Evolutionary conservation across 2,113 vertebrate genomes (phyloP), one percentile per base, ranked within the genome.

Genomic region (Etheostoma cragini): DNA sequence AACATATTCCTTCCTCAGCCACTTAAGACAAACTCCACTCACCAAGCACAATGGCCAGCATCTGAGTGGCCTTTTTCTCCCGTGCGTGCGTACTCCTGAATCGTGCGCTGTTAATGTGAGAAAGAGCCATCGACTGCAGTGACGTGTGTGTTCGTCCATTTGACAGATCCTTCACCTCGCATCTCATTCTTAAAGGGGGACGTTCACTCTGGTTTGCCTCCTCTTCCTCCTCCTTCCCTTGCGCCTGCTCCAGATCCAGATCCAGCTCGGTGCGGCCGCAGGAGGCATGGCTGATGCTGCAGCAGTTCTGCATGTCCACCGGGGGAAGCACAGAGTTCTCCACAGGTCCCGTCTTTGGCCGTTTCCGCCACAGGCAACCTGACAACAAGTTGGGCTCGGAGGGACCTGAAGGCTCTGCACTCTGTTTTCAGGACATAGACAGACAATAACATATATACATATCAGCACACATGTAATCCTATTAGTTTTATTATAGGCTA

Each of bases 1-100:
- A 76, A 70, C 46, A 72, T 50, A 77, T 79, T 50, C 13, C 46
- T 80, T 67, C 63, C 63, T 77, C 53, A 14, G 46, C 46, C 3
- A 16, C 13, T 79, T 46, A 14, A 62, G 33, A 30, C 19, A 58
- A 24, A 13, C 24, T 69, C 42, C 16, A 95, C 97, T 98, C 89
- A 99, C 97, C 97, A 6, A 99, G 95, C 73, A 99, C 97, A 33
- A 99, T 97, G 82, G 94, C 96, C 71, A 99, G 81, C 97, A 98
- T 99, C 94, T 99, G 97, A 0, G 98, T 99, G 58, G 97, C 97
- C 81, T 98, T 99, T 84, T 97, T 98, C 88, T 99, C 97, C 83
- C 96, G 93, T 8, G 96, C 94, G 54, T 97, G 97, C 91, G 96
- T 94, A 87, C 89, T 93, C 21, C 97, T 94, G 75, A 96, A 95